Conservation (phyloP, 2,888 invertebrate genomes). For the Diadegma fenestrale region DNA sequence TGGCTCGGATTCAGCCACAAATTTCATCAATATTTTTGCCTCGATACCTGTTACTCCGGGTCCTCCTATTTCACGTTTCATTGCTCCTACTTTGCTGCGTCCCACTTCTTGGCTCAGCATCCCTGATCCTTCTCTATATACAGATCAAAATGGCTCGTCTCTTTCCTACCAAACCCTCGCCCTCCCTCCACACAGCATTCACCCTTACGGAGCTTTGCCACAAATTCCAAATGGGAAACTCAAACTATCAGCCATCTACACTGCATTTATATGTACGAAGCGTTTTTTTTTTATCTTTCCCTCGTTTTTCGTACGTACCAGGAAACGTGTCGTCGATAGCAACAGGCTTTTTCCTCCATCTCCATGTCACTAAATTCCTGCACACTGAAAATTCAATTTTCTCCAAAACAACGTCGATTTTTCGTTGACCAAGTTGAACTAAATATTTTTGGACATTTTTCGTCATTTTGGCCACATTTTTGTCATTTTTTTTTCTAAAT, state of each 20-base stretch:
- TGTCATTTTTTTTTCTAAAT: too few species aligned
- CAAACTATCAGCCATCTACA: constrained; percentile 65
- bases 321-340: constrained; percentile 37
- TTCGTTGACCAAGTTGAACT: too few species aligned
- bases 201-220: constrained; percentile 10
- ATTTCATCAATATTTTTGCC: background rate
- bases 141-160: constrained; percentile 21
- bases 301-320: constrained; percentile 6
- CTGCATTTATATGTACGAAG: constrained; percentile 23
- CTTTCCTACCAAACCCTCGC: constrained; percentile 7
- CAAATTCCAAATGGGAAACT: constrained; percentile 58
- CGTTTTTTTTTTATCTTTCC: background rate
- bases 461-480: too few species aligned
- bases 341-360: constrained; percentile 69
- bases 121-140: constrained; percentile 4
- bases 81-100: constrained; percentile 41
- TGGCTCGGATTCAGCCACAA: background rate
- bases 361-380: background rate
- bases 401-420: too few species aligned
- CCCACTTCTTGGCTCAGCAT: constrained; percentile 30
- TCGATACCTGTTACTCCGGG: constrained; percentile 4
- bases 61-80: constrained; percentile 26
- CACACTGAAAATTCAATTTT: too few species aligned
- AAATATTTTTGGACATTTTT: too few species aligned
- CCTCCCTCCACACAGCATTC: background rate